A percentile compares a stretch with the other conserved stretches of the same genome.
Evolutionary conservation across 2,888 invertebrate species (phyloP).

Genomic region (Monoplex corrugatus): DNA sequence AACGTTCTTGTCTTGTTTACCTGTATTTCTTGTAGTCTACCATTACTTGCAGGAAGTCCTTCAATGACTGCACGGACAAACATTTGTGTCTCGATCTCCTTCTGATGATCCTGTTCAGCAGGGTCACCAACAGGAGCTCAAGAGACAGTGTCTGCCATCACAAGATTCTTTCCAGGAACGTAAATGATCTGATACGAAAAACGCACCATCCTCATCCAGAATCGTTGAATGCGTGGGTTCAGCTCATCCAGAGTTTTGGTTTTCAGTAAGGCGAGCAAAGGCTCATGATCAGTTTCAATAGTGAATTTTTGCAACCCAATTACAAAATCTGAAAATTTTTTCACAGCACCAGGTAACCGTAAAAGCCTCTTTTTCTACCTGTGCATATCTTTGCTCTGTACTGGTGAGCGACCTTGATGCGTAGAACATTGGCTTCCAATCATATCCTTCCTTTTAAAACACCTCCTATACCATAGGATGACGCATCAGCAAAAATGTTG

Average conservation of each 20-base stretch:
- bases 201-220: slow-evolving; percentile 40
- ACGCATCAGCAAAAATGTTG: too few relatives aligned
- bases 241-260: slow-evolving; percentile 36
- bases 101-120: slow-evolving; percentile 29
- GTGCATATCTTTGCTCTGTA: too few relatives aligned
- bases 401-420: too few relatives aligned
- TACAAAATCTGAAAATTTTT: neutral
- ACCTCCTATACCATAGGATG: too few relatives aligned
- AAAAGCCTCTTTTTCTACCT: neutral
- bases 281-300: slow-evolving; percentile 23
- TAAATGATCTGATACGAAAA: neutral
- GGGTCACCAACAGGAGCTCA: neutral
- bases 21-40: neutral
- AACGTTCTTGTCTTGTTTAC: neutral
- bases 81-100: neutral
- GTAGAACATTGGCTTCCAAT: too few relatives aligned
- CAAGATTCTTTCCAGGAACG: neutral
- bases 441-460: too few relatives aligned
- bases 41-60: neutral
- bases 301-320: neutral
- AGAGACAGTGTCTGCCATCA: slow-evolving; percentile 10
- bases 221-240: slow-evolving; percentile 47
- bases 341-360: slow-evolving; percentile 23
- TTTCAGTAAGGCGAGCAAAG: slow-evolving; percentile 24
- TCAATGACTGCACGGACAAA: neutral